These are phyloP conservation scores for Plecturocebus donacophilus DNA, from an alignment of 2,113 vertebrate species.

Conservation along the genomic window DNA sequence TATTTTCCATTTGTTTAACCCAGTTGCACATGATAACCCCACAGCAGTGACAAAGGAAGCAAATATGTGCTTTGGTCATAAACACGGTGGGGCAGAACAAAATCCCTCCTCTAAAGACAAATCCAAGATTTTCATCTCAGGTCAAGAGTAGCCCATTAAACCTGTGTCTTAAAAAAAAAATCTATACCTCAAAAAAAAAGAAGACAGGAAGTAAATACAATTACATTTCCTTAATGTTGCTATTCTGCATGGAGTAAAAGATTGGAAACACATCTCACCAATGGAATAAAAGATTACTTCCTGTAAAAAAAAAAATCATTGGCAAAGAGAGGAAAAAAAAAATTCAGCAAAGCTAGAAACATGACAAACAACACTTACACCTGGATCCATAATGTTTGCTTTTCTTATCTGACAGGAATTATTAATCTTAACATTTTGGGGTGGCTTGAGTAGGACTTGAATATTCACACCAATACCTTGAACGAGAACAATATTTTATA, in stretches of 20 bases:
- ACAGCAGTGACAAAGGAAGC: conserved; percentile 43
- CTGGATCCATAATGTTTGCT: conserved; percentile 4
- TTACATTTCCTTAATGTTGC: not conserved
- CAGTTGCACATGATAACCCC: conserved; percentile 42
- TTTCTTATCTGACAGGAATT: conserved; percentile 28
- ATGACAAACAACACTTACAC: conserved; percentile 17
- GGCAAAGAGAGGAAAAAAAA: not conserved
- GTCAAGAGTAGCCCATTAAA: conserved; percentile 50
- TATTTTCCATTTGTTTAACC: conserved; percentile 57
- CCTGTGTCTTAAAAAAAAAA: not conserved
- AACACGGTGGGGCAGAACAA: conserved; percentile 33
- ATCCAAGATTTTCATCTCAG: conserved; percentile 41
- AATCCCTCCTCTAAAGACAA: conserved; percentile 24
- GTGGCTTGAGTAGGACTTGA: not conserved
- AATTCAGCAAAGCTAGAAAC: conserved; percentile 10
- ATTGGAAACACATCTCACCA: not conserved
- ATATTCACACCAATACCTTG: not conserved
- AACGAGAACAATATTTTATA: not conserved
- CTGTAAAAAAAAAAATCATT: not conserved
- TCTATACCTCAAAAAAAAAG: not conserved
- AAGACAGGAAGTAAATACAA: not conserved
- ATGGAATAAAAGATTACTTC: not conserved
- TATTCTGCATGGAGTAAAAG: not conserved
- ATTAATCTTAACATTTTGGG: conserved; percentile 19
- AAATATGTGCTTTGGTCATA: not conserved